Evolutionary conservation across 2,113 vertebrate genomes (phyloP), one percentile per base, ranked within the genome.

Genomic region (Phrynosoma blainvillii): DNA sequence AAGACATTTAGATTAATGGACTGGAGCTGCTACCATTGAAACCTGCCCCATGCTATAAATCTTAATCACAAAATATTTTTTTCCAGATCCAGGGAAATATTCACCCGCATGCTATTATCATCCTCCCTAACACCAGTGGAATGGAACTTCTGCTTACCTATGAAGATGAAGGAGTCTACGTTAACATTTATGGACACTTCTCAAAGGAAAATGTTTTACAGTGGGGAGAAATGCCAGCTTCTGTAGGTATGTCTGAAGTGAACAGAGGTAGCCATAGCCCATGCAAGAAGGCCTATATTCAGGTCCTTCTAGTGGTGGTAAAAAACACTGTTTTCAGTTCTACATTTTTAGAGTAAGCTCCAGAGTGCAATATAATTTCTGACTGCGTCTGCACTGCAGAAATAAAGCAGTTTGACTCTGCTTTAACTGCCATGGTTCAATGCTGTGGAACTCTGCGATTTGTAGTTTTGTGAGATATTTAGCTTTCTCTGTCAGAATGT

Each of bases 181-280:
- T 98, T 36, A 97, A 99, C 96, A 98, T 98, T 84, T 99, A 98
- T 14, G 98, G 99, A 52, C 98, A 98, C 77, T 98, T 99, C 96
- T 98, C 98, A 94, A 99, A 98, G 96, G 98, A 98, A 89, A 98
- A 98, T 1, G 97, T 99, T 91, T 95, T 99, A 40, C 98, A 99
- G 92, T 99, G 98, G 98, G 98, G 98, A 65, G 98, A 99, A 95
- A 98, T 98, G 97, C 98, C 98, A 32, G 98, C 98, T 12, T 99
- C 98, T 21, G 97, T 98, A 52, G 98, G 99, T 99, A 96, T 8
- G 96, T 96, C 92, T 87, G 84, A 88, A 84, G 89, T 87, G 66
- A 74, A 21, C 14, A 54, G 40, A 59, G 56, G 32, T 10, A 11
- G 4, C 47, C 40, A 3, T 11, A 47, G 47, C 66, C 25, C 6